phyloP scores from a whole-genome alignment of 2,888 invertebrate genomes.

The Anticlea derivata region DNA sequence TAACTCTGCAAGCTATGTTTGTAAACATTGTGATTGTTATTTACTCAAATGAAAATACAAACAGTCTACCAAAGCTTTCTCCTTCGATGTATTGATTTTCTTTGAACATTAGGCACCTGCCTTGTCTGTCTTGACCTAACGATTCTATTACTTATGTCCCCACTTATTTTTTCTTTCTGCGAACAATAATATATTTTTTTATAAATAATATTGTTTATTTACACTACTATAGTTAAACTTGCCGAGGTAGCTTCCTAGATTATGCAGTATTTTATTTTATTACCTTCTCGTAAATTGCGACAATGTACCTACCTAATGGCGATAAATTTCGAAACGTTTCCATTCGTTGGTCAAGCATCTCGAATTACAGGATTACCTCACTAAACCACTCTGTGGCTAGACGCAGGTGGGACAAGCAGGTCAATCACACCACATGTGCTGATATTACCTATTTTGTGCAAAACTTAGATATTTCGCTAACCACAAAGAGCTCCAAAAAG shows the following conservation, averaged over 20 bases:
- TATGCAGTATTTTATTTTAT: too few species aligned
- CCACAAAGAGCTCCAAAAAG: too few species aligned
- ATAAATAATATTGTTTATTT: too few species aligned
- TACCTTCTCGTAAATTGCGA: too few species aligned
- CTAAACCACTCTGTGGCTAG: slow-evolving; percentile 34
- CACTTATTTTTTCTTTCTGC: too few species aligned
- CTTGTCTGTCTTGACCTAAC: neutral
- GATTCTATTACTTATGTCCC: too few species aligned
- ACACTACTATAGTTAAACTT: too few species aligned
- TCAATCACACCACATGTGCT: neutral
- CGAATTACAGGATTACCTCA: slow-evolving; percentile 36
- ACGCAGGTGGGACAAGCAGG: slow-evolving; percentile 17
- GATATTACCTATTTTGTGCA: too few species aligned
- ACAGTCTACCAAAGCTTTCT: slow-evolving; percentile 5
- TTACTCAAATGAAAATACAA: slow-evolving; percentile 10
- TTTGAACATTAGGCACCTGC: slow-evolving; percentile 1
- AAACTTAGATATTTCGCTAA: too few species aligned
- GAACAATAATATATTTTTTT: too few species aligned
- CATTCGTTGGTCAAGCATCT: slow-evolving; percentile 28
- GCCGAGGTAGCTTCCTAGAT: too few species aligned
- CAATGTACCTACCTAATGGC: too few species aligned
- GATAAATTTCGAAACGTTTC: slow-evolving; percentile 1
- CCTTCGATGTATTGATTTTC: slow-evolving; percentile 6
- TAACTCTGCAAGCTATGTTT: slow-evolving; percentile 6
- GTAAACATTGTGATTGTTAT: slow-evolving; percentile 3